Percentiles rank a stretch among this genome's conserved stretches.
These are phyloP conservation scores for Poecilia gillii DNA, from an alignment of 2,797 vertebrate genomes.

Conservation along the genomic window DNA sequence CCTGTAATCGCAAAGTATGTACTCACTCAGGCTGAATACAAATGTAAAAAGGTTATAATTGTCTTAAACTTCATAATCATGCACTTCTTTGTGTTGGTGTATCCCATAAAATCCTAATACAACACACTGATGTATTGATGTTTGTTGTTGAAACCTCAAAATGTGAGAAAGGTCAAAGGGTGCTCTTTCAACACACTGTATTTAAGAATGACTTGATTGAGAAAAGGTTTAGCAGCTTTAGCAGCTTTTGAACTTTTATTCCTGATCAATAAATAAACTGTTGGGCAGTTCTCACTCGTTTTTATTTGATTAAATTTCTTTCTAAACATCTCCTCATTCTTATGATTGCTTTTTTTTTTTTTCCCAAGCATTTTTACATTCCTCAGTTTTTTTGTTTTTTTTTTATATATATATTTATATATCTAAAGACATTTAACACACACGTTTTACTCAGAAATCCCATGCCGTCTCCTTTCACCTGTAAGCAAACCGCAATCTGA, in stretches of 20 bases:
- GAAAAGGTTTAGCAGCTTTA: constrained; percentile 7
- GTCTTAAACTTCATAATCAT: not conserved
- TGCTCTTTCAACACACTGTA: not conserved
- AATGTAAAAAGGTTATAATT: not conserved
- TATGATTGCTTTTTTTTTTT: constrained; percentile 42
- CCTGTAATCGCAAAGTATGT: not conserved
- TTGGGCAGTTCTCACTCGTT: constrained; percentile 60
- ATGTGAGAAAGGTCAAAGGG: not conserved
- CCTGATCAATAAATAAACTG: constrained; percentile 84
- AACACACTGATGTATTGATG: not conserved
- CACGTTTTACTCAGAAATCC: constrained; percentile 42
- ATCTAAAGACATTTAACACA: constrained; percentile 50
- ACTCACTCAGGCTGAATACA: not conserved
- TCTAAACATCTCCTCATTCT: constrained; percentile 40
- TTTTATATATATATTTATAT: no score
- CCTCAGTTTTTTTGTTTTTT: constrained; percentile 10
- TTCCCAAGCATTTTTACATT: constrained; percentile 39
- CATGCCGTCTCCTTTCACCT: constrained; percentile 52
- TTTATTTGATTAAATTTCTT: constrained; percentile 44
- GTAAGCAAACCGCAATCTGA: constrained; percentile 62
- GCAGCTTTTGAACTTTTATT: constrained; percentile 31
- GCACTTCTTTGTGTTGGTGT: not conserved
- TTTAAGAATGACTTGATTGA: not conserved
- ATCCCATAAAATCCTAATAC: not conserved
- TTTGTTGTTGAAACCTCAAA: not conserved